Evolutionary conservation across 2,113 vertebrate species (phyloP).

Genomic region (Spermophilus dauricus): DNA sequence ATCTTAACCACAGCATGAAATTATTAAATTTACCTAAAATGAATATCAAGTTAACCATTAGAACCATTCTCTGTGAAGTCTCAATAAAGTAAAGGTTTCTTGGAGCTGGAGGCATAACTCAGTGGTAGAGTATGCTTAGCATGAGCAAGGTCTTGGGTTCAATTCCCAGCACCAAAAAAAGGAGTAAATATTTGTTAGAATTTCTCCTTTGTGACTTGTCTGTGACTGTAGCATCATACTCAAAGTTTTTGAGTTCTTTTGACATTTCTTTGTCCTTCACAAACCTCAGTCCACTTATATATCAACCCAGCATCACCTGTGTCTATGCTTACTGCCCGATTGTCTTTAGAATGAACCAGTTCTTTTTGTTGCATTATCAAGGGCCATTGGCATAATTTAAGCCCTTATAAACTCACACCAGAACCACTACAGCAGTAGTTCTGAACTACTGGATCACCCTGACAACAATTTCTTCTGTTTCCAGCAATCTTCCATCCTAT

Average conservation of each 20-base stretch:
- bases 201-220: not conserved
- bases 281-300: not conserved
- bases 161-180: not conserved
- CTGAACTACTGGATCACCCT: not conserved
- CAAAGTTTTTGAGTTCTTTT: not conserved
- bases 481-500: not conserved
- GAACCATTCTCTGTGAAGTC: not conserved
- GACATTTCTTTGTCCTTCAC: not conserved
- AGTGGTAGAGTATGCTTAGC: not conserved
- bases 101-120: no score
- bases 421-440: not conserved
- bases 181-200: not conserved
- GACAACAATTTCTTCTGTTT: not conserved
- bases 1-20: not conserved
- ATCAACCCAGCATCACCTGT: not conserved
- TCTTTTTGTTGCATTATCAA: not conserved
- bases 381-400: not conserved
- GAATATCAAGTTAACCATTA: not conserved
- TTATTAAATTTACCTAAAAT: not conserved
- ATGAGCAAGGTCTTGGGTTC: not conserved
- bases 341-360: not conserved
- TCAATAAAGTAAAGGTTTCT: not conserved
- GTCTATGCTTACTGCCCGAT: not conserved
- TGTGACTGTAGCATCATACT: no score
- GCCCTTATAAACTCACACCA: not conserved